Base-by-base conservation (phyloP, 2,888 invertebrate species). In the Scelioninae gen. 1 region DNA sequence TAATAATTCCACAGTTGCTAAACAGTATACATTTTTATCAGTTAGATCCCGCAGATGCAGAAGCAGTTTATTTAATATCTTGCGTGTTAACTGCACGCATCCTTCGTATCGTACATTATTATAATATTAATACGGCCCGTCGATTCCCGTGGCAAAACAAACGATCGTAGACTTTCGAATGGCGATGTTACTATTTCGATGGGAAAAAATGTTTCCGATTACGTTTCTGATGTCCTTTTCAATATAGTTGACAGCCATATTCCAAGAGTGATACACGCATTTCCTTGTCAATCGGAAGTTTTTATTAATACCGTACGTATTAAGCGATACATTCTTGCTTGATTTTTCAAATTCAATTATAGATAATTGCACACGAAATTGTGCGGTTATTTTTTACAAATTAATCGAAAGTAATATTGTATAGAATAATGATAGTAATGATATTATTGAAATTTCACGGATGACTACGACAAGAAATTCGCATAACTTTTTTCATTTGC, bases 91-190 rank as follows among this genome's bases (percentile, higher is more conserved):
- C 16, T 15, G 15, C 43, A 45, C 43, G 32, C 47, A 60, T 60
- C 60, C 15, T 47, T 49, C 49, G 23, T 9, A 55, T 58, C 58
- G 34, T 13, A 43, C n/a, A n/a, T n/a, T n/a, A n/a, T n/a, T n/a
- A n/a, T n/a, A n/a, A n/a, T 51, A 34, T 62, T 31, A 53, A 62
- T 9, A 72, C 72, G 60, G 16, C 40, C 31, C 34, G 38, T 58
- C 23, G 11, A 58, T 40, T 23, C 58, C 43, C 15, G 40, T 31
- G 38, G 15, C 47, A 45, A 76, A 66, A 75, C 40, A 75, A 76
- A 58, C 60, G 60, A 68, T 68, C 45, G 51, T 56, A 58, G n/a
- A 65, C 58, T 75, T 75, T 75, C 75, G 58, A 66, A 65, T 43
- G 40, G 5, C 38, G 65, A 40, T 34, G 51, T 49, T 66, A 13